Conservation (phyloP, 2,888 invertebrate genomes). For the Drosophila niveifrons region DNA sequence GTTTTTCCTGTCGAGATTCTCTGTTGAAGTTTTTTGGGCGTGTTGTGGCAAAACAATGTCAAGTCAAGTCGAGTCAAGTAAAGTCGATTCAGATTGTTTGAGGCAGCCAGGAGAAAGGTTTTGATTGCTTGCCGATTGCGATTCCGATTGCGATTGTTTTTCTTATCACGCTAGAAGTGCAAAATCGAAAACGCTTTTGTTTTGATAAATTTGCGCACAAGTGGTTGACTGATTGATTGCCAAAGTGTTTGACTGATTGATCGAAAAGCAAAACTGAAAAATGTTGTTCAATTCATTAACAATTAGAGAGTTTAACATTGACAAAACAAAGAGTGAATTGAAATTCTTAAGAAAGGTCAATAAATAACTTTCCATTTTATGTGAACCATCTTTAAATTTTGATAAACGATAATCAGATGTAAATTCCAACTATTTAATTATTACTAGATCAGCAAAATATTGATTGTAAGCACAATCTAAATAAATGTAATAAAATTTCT, state of each 20-base stretch:
- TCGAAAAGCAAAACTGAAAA: not conserved
- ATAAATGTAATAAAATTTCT: no score
- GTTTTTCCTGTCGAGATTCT: conserved; percentile 9
- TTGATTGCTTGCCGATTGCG: conserved; percentile 24
- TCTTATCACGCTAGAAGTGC: conserved; percentile 28
- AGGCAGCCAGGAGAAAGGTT: conserved; percentile 50
- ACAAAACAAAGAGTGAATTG: not conserved
- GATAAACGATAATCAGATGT: no score
- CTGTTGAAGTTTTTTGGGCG: conserved; percentile 31
- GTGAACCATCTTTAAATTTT: no score
- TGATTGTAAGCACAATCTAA: no score
- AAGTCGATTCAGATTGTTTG: not conserved
- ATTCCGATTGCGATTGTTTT: conserved; percentile 26
- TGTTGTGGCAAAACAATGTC: conserved; percentile 49
- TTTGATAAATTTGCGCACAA: conserved; percentile 5
- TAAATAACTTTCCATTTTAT: no score
- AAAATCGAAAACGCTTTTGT: conserved; percentile 17
- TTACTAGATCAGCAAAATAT: no score
- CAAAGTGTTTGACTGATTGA: conserved; percentile 21
- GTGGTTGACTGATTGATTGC: conserved; percentile 33
- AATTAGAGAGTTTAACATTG: no score
- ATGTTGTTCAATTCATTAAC: not conserved
- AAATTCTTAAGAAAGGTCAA: no score
- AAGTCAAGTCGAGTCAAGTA: conserved; percentile 20
- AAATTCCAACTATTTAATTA: no score